Evolutionary conservation across 2,797 vertebrate genomes (phyloP), one percentile per base, ranked within the genome.

Genomic region (Sylvia borin): DNA sequence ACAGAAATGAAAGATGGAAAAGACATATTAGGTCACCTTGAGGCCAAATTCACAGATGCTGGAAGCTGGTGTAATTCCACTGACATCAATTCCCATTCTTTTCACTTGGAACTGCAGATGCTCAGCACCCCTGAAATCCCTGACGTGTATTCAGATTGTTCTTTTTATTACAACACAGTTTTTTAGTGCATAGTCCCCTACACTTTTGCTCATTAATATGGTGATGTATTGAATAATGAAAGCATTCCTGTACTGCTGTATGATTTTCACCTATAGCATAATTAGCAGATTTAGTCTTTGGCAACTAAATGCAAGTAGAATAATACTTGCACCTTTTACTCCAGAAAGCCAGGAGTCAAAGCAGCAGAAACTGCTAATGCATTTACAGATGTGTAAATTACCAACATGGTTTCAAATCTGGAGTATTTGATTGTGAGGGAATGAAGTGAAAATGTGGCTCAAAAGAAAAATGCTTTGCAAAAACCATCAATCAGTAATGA

Each of bases 11-110:
- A 93, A 85, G 75, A 90, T 77, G 65, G 65, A 83, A 80, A 90
- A 92, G 75, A 64, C 1, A 1, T 64, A 67, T 54, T 61, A 78
- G 64, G 71, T 91, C 68, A 80, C 72, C 58, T 91, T 91, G 66
- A 96, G 81, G 87, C 57, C 81, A 88, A 93, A 91, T 74, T 91
- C 89, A 83, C 54, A 88, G 85, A 70, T 93, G 50, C 78, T 91
- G 72, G 34, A 65, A 95, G 54, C 40, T 88, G 70, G 45, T 78
- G 54, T 80, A 91, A 93, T 88, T 87, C 81, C 62, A 68, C 32
- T 83, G 84, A 72, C 1, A 1, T 92, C 81, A 72, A 15, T 65
- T 93, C 72, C 50, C 36, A 74, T 85, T 94, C 57, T 89, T 91
- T 90, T 92, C 68, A 48, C n/a, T 83, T 67, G 57, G 38, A 67